Evolutionary conservation across 2,888 invertebrate genomes (phyloP).

Genomic region (Polydrusus cervinus): DNA sequence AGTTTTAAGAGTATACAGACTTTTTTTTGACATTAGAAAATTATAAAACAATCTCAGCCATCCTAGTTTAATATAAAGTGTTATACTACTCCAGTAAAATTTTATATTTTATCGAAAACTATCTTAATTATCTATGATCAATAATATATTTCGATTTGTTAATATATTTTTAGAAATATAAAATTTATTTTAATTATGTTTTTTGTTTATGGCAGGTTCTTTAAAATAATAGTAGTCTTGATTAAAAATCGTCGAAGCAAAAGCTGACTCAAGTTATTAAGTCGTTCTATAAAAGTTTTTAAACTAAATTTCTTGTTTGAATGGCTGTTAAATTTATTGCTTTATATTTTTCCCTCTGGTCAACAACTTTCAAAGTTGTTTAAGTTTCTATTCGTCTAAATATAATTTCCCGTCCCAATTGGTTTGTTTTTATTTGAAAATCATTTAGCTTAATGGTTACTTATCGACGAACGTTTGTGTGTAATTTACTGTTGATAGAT

Average conservation of each 20-base stretch:
- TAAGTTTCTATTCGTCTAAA: conserved; percentile 29
- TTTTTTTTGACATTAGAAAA: no score
- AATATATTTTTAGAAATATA: no score
- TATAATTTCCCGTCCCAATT: conserved; percentile 5
- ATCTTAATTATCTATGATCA: no score
- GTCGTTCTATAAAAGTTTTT: conserved; percentile 37
- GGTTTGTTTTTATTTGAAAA: neutral
- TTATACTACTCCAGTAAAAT: no score
- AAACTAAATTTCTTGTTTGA: conserved; percentile 39
- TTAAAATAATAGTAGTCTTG: conserved; percentile 25
- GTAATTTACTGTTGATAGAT: neutral
- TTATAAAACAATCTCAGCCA: no score
- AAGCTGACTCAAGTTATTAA: conserved; percentile 34
- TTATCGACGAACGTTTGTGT: neutral
- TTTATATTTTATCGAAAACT: no score
- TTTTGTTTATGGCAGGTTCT: neutral
- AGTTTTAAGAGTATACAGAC: no score
- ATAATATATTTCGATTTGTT: no score
- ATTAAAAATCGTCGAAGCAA: conserved; percentile 42
- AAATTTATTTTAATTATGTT: no score
- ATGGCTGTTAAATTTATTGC: conserved; percentile 37
- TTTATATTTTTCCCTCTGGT: conserved; percentile 28
- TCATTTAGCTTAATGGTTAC: neutral
- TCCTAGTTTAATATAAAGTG: no score
- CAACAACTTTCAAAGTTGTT: conserved; percentile 31